Evolutionary conservation across 1,140 invertebrate species (phyloP), one percentile per base, ranked within the genome.

Genomic region (Magallana ariakensis): DNA sequence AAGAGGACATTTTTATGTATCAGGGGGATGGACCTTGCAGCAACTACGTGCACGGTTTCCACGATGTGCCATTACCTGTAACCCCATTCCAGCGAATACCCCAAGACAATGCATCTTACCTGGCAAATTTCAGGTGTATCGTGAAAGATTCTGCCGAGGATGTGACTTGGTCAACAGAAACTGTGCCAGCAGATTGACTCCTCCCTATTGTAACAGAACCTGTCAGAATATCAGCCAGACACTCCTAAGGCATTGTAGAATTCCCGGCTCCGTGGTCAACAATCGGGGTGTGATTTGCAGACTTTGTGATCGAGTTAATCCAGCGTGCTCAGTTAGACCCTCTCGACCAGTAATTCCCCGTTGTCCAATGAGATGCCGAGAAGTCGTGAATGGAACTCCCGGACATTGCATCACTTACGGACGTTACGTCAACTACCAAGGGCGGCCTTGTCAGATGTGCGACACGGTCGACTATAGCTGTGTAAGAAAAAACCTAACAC

Each of bases 61-160:
- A 75, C 19, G 66, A 46, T 75, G 66, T 26, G 1, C 66, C 2
- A 26, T 13, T 11, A 22, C 8, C 19, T 75, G 66, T 75, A 75
- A 26, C 13, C 22, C 66, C 33, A 75, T 75, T 33, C 66, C 66
- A 11, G 13, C 0, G 19, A 75, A 33, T 13, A 26, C 22, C 33
- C 66, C 66, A 10, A 13, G 19, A 22, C 19, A 75, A 19, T 75
- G 66, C 15, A 75, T 75, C 10, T 75, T 26, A 75, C 7, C 5
- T 26, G 66, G 66, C 9, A 75, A 19, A 75, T 1, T 75, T 9
- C 22, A 75, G 11, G 4, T 11, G 22, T 75, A 26, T 26, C 66
- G 66, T 13, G 66, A 19, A 75, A 75, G 66, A 26, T 75, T 75
- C 5, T 75, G 66, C 15, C 66, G 66, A 33, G 66, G 66, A 33